A percentile compares a stretch with the other conserved stretches of the same genome.
Conservation (phyloP, 2,888 invertebrate species). For the Minunthozetes semirufus region DNA sequence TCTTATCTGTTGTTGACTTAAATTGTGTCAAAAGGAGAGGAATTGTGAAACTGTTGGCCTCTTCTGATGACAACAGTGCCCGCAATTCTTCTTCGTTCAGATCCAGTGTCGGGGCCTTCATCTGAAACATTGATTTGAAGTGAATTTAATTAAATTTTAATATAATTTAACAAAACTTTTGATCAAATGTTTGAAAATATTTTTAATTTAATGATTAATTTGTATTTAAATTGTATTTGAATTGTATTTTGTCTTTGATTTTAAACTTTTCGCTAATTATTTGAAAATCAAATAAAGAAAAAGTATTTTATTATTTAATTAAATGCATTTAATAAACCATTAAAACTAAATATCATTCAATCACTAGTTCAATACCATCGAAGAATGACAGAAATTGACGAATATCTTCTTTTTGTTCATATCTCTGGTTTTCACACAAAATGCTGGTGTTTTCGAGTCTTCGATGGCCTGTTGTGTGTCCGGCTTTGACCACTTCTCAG, state of each 20-base stretch:
- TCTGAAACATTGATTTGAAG: neutral
- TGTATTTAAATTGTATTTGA: neutral
- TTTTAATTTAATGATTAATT: neutral
- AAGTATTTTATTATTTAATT: neutral
- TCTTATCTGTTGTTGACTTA: conserved; percentile 1
- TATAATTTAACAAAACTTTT: neutral
- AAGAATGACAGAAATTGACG: conserved; percentile 21
- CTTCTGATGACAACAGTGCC: conserved; percentile 19
- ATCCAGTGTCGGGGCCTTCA: conserved; percentile 18
- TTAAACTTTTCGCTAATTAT: neutral
- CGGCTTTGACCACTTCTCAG: neutral
- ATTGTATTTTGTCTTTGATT: neutral
- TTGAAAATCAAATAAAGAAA: neutral
- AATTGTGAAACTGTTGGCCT: conserved; percentile 4
- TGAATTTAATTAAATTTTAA: neutral
- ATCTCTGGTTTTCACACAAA: conserved; percentile 18
- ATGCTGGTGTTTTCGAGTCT: neutral
- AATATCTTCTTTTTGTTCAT: neutral
- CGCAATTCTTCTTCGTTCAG: conserved; percentile 6
- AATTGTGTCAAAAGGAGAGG: conserved; percentile 16
- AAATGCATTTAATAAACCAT: neutral
- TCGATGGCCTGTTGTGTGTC: conserved; percentile 1
- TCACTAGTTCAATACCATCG: neutral
- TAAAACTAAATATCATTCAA: neutral
- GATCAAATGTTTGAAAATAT: neutral